Conservation (phyloP, 1,140 invertebrate genomes). For the Lordiphosa clarofinis region DNA sequence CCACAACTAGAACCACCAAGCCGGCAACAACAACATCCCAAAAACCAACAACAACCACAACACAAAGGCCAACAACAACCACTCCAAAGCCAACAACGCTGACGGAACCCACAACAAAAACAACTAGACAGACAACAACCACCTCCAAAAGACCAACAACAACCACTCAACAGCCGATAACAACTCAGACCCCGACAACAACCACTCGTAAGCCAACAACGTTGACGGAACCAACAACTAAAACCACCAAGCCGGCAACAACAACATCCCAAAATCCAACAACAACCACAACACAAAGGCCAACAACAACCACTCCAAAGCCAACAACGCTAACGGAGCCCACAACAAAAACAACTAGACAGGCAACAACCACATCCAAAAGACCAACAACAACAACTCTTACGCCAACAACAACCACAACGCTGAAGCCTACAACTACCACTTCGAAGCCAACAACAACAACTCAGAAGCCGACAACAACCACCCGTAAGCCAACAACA, state of each 20-base stretch:
- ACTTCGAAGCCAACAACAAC: no score
- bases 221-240: constrained; percentile 1
- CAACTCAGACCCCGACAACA: not conserved
- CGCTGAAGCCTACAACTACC: no score
- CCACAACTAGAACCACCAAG: not conserved
- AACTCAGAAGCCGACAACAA: no score
- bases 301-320: not conserved
- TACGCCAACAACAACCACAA: no score
- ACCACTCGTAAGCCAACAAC: not conserved
- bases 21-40: constrained; percentile 1
- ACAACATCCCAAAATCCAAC: not conserved
- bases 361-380: no score
- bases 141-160: constrained; percentile 1
- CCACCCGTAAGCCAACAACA: no score
- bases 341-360: no score
- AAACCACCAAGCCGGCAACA: not conserved
- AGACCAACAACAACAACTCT: no score
- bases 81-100: constrained; percentile 1
- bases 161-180: not conserved
- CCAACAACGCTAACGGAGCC: no score
- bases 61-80: constrained; percentile 4
- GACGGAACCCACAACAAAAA: constrained; percentile 2
- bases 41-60: constrained; percentile 2
- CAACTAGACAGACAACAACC: not conserved
- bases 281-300: constrained; percentile 1